Evolutionary conservation across 1,140 invertebrate genomes (phyloP).

Genomic region (Babylonia areolata): DNA sequence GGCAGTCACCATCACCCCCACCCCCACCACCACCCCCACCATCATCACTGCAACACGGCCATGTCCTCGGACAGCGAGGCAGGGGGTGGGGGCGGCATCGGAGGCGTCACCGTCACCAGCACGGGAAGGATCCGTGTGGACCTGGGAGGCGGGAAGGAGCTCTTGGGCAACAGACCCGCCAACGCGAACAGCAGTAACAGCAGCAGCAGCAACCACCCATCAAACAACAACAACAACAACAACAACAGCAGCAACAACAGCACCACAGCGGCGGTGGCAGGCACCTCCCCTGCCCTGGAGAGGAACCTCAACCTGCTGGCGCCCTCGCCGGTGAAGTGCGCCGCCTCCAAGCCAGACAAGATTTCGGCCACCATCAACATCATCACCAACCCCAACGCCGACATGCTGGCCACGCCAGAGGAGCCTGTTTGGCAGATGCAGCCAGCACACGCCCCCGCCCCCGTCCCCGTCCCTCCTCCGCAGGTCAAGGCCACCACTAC

Average conservation of each 20-base stretch:
- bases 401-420: slow-evolving; percentile 63
- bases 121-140: slow-evolving; percentile 31
- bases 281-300: slow-evolving; percentile 48
- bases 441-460: slow-evolving; percentile 42
- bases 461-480: slow-evolving; percentile 65
- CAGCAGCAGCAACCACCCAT: background rate
- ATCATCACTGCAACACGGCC: background rate
- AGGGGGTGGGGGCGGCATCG: background rate
- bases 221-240: background rate
- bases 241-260: background rate
- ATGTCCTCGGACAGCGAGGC: background rate
- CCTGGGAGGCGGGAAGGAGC: slow-evolving; percentile 26
- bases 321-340: slow-evolving; percentile 57
- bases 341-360: slow-evolving; percentile 60
- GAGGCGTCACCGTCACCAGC: slow-evolving; percentile 31
- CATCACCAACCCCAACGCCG: slow-evolving; percentile 71
- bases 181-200: slow-evolving; percentile 42
- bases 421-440: slow-evolving; percentile 70
- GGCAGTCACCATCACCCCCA: background rate
- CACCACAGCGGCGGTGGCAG: background rate
- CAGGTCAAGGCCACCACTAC: too few species aligned
- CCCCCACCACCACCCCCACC: background rate
- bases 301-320: slow-evolving; percentile 58
- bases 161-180: slow-evolving; percentile 32
- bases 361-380: slow-evolving; percentile 70